A percentile compares a stretch with the other conserved stretches of the same genome.
These are phyloP conservation scores for Maccullochella peelii DNA, from an alignment of 2,113 vertebrate genomes.

Conservation along the genomic window DNA sequence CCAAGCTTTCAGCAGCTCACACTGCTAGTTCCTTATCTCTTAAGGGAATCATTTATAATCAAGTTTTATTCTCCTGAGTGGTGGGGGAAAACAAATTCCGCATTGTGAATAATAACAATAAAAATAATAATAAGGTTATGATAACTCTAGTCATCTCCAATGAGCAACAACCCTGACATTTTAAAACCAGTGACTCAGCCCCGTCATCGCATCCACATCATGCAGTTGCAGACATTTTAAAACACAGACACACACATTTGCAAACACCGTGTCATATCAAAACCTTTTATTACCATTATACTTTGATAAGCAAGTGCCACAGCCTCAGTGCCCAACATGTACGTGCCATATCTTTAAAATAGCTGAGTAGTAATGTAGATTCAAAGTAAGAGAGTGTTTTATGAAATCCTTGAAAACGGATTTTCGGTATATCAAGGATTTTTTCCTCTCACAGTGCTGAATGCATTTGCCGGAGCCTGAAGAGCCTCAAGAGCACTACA, in stretches of 20 bases:
- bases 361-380: not conserved
- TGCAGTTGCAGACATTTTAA: not conserved
- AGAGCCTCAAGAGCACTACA: constrained; percentile 40
- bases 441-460: constrained; percentile 4
- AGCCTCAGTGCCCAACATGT: not conserved
- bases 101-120: not conserved
- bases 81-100: constrained; percentile 1
- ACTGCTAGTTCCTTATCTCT: constrained; percentile 44
- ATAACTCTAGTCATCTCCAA: not conserved
- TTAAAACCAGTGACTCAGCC: constrained; percentile 31
- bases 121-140: not conserved
- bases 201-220: not conserved
- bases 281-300: not conserved
- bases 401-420: constrained; percentile 3
- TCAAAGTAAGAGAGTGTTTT: constrained; percentile 8
- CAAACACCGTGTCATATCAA: not conserved
- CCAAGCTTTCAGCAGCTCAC: constrained; percentile 4
- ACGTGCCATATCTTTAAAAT: not conserved
- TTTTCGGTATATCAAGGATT: constrained; percentile 2
- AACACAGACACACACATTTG: not conserved
- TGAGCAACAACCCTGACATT: constrained; percentile 38
- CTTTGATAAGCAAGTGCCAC: not conserved
- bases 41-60: constrained; percentile 68
- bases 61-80: constrained; percentile 30
- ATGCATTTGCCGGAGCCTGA: constrained; percentile 16